Conservation (phyloP, 1,140 invertebrate species). For the Achroia grisella region DNA sequence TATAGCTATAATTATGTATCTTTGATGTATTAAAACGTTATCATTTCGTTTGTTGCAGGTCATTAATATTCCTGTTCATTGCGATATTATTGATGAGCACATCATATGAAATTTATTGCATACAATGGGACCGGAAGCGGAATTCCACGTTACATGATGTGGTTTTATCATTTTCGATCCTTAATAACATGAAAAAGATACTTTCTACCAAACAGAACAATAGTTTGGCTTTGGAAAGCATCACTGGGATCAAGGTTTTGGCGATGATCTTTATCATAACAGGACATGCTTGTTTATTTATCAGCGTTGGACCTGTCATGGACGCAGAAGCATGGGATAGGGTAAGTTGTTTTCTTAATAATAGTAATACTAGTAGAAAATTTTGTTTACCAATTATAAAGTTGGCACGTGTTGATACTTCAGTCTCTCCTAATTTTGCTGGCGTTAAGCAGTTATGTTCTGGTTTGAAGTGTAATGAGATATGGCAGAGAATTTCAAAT, state of each 20-base stretch:
- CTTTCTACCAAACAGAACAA: slow-evolving; percentile 76
- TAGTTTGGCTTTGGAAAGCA: slow-evolving; percentile 76
- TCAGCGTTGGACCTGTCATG: slow-evolving; percentile 77
- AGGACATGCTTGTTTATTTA: slow-evolving; percentile 78
- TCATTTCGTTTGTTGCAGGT: slow-evolving; percentile 32
- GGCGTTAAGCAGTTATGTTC: too few relatives aligned
- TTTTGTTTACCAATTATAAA: too few relatives aligned
- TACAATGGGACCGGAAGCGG: slow-evolving; percentile 31
- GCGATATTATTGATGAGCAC: slow-evolving; percentile 50
- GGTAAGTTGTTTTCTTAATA: slow-evolving; percentile 70
- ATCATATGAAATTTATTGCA: slow-evolving; percentile 44
- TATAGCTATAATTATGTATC: too few relatives aligned
- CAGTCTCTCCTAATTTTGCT: too few relatives aligned
- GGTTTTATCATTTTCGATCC: slow-evolving; percentile 75
- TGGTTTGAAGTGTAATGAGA: too few relatives aligned
- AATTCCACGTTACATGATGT: slow-evolving; percentile 40
- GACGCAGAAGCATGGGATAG: slow-evolving; percentile 76
- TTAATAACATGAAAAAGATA: slow-evolving; percentile 76
- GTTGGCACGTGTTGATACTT: too few relatives aligned
- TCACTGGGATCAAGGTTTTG: slow-evolving; percentile 79
- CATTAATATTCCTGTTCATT: slow-evolving; percentile 44
- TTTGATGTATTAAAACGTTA: neutral
- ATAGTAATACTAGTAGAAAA: too few relatives aligned
- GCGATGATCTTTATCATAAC: slow-evolving; percentile 78
- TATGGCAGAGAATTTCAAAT: too few relatives aligned